Evolutionary conservation across 2,113 vertebrate species (phyloP), one percentile per base, ranked within the genome.

Genomic region (Anguilla rostrata): DNA sequence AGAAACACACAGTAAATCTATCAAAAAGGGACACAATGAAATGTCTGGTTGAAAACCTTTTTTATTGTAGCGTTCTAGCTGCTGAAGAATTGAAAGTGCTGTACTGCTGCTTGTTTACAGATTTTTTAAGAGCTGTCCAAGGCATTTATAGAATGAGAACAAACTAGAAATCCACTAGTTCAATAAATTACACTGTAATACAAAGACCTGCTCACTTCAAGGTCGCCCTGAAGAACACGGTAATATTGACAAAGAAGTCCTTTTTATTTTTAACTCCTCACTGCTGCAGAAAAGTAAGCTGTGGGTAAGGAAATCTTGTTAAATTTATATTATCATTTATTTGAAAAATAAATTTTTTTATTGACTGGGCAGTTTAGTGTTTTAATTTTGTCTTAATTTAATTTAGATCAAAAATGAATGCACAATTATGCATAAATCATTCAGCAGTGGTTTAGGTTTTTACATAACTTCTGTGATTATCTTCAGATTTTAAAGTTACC

Each of bases 161-260:
- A 12, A 57, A 83, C 49, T 56, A 60, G 53, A 39, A 83, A 56
- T 34, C 56, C 12, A 15, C 56, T 60, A 29, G 53, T 57, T 83
- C 82, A 83, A 83, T 83, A 60, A 60, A 29, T n/a, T 56, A 34
- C n/a, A 16, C 82, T 83, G 82, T 83, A 60, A 34, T 60, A 83
- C 49, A 83, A 29, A 12, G 15, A n/a, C 53, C 82, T 39, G 3
- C 82, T 60, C 56, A 39, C 29, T 56, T 83, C 56, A 83, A 83
- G 82, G 53, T 83, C n/a, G 9, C 34, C 34, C 15, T 34, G n/a
- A 39, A 39, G n/a, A 83, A 57, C 46, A 14, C 9, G 34, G 22
- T 14, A 83, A 57, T 57, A 34, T 83, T 60, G 53, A 83, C 14
- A 83, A 49, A 56, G 46, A 49, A 29, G 49, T 83, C 26, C 11